These are phyloP conservation scores for Ostrea edulis DNA, from an alignment of 1,140 invertebrate species.

Conservation along the genomic window DNA sequence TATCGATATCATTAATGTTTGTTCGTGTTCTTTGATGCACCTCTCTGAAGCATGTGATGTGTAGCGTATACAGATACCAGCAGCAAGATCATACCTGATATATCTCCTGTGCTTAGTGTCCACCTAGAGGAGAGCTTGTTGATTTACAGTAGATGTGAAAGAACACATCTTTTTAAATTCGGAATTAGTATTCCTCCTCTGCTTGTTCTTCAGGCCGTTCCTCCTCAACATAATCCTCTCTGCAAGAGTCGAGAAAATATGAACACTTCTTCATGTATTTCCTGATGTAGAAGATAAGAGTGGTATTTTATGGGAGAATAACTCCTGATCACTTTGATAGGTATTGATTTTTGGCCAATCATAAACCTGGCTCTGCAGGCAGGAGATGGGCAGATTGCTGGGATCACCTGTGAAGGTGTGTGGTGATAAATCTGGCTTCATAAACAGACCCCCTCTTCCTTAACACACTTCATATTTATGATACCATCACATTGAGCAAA, in stretches of 20 bases:
- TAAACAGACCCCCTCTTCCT: not conserved
- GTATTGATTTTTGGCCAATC: constrained; percentile 34
- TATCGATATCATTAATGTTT: no score
- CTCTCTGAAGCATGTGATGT: no score
- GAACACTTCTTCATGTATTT: not conserved
- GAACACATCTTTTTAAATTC: not conserved
- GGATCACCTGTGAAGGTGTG: not conserved
- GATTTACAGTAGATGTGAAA: constrained; percentile 24
- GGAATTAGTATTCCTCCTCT: not conserved
- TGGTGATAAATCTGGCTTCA: constrained; percentile 10
- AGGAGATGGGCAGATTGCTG: constrained; percentile 21
- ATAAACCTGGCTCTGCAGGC: not conserved
- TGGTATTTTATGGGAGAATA: not conserved
- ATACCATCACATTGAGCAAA: not conserved
- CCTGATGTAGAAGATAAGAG: constrained; percentile 5
- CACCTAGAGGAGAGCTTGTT: not conserved
- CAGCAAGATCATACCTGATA: no score
- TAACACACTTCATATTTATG: not conserved
- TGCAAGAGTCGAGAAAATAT: not conserved
- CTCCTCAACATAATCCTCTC: not conserved
- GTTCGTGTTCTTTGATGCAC: no score
- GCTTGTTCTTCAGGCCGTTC: not conserved
- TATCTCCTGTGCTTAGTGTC: not conserved
- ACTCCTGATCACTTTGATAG: constrained; percentile 3
- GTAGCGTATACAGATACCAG: no score